Base-by-base conservation (phyloP, 2,113 vertebrate species). In the Leiothrix lutea region DNA sequence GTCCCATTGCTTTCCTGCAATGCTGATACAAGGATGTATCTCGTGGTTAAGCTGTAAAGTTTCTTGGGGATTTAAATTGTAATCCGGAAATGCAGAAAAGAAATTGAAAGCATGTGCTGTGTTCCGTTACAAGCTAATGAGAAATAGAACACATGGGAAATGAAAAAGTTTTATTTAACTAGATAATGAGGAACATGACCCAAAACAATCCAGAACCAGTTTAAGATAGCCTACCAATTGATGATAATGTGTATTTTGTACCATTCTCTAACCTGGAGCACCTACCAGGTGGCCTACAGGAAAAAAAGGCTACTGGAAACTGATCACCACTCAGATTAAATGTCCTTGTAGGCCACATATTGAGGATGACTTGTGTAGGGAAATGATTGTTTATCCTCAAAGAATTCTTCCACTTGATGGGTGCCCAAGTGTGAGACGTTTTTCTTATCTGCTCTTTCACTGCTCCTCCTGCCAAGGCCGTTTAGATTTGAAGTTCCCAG, bases 351-450 rank as follows among this genome's bases (percentile, higher is more conserved):
- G 48, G 74, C 20, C n/a, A 60, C 33, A 51, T 50, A 22, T 6
- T 54, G 56, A 81, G 35, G 33, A 60, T 19, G 26, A 40, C 11
- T 25, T 0, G 0, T 42, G 23, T 31, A 50, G 45, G 21, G 40
- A 73, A 45, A 28, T 22, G 26, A 22, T 23, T 58, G 42, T 23
- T 67, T 84, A 57, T 87, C 26, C 78, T 80, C 23, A 36, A 35
- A 42, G 53, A 50, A 72, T 60, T 80, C 23, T 69, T 65, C 21
- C 25, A 62, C 44, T 45, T 80, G 72, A 67, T 65, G 45, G 29
- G 58, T 47, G 4, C 38, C 12, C 10, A 12, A 4, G 5, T 40
- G 26, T 1, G 6, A 80, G 33, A 44, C 15, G 9, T 80, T 87
- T 93, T 75, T 72, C 62, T 67, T 60, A 23, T 4, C 40, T 47